Percentiles rank a stretch among this genome's conserved stretches.
Evolutionary conservation across 2,888 invertebrate genomes (phyloP).

Genomic region (Volucella zonaria): DNA sequence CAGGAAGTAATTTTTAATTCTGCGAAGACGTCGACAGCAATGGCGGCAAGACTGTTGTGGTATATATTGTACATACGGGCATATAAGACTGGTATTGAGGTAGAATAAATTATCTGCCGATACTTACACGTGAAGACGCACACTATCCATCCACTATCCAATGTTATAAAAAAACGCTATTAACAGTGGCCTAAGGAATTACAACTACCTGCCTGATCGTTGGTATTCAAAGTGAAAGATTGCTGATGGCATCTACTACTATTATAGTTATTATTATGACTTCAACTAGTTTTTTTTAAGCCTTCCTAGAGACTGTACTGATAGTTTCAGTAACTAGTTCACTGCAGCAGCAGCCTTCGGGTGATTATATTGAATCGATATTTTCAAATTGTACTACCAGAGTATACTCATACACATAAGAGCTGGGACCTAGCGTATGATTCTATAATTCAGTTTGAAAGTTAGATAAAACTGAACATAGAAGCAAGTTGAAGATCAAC

Average conservation of each 20-base stretch:
- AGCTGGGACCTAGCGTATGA: constrained; percentile 14
- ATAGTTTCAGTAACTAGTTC: constrained; percentile 38
- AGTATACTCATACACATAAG: constrained; percentile 25
- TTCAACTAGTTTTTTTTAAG: constrained; percentile 48
- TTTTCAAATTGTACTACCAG: constrained; percentile 46
- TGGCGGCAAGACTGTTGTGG: constrained; percentile 29
- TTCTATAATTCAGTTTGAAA: constrained; percentile 23
- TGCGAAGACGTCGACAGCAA: constrained; percentile 76
- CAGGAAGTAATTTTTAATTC: constrained; percentile 78
- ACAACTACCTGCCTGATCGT: constrained; percentile 13
- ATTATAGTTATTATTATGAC: constrained; percentile 70
- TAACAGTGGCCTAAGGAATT: constrained; percentile 64
- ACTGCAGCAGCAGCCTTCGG: constrained; percentile 12
- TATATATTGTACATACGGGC: too few species aligned
- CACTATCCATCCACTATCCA: constrained; percentile 70
- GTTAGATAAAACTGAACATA: constrained; percentile 27
- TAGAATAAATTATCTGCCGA: constrained; percentile 43
- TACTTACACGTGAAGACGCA: constrained; percentile 49
- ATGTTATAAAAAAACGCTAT: constrained; percentile 67
- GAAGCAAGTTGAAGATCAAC: constrained; percentile 61
- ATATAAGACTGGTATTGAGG: constrained; percentile 1
- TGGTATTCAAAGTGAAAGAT: constrained; percentile 62
- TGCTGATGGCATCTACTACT: constrained; percentile 64
- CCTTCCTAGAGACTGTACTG: constrained; percentile 1
- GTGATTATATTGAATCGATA: constrained; percentile 51